These are phyloP conservation scores for Nesometra sesokonis DNA, from an alignment of 35 echinoderm and acorn worm species.

Conservation along the genomic window DNA sequence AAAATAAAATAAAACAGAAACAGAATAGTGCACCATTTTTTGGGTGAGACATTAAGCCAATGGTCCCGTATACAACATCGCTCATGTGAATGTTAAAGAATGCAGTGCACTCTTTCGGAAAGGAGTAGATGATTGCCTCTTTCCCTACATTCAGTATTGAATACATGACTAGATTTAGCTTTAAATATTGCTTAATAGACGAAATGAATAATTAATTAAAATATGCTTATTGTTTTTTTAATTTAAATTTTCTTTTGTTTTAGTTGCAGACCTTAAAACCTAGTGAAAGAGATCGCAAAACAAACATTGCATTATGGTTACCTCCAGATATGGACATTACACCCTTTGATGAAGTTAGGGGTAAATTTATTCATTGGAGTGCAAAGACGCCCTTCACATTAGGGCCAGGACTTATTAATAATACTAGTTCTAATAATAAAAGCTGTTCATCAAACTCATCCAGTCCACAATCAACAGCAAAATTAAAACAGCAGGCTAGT, in stretches of 20 bases:
- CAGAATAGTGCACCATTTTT: no score
- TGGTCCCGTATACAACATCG: no score
- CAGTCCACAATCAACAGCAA: neutral
- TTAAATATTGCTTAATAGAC: no score
- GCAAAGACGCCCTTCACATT: neutral
- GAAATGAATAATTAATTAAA: no score
- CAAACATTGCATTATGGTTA: neutral
- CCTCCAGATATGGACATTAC: neutral
- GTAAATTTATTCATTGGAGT: constrained; percentile 9
- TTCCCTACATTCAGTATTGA: no score
- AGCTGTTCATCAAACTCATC: neutral
- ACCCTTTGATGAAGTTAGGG: neutral
- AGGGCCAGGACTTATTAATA: neutral
- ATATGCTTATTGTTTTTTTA: no score
- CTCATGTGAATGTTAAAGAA: no score
- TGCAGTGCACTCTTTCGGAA: no score
- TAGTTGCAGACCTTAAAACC: neutral
- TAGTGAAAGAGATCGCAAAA: neutral
- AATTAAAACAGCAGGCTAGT: neutral
- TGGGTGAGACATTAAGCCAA: no score
- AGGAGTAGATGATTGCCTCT: no score
- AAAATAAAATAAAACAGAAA: no score
- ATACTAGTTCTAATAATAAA: neutral
- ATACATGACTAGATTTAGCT: no score
- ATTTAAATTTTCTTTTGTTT: neutral